phyloP scores from a whole-genome alignment of 2,113 vertebrate species.

The Odontesthes bonariensis region DNA sequence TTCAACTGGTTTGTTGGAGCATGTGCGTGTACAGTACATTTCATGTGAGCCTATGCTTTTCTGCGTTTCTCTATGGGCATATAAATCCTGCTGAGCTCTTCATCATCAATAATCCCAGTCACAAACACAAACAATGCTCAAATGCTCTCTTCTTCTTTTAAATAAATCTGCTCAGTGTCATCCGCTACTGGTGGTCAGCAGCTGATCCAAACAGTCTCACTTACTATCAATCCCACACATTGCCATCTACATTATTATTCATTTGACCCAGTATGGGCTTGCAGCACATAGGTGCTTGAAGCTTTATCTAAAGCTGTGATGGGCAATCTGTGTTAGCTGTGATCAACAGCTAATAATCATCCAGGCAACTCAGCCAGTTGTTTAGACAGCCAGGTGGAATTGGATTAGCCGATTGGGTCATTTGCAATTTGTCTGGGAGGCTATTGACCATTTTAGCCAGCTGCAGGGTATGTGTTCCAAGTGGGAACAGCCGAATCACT shows the following conservation, averaged over 20 bases:
- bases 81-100: slow-evolving; percentile 1
- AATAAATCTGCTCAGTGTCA: slow-evolving; percentile 27
- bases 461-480: slow-evolving; percentile 45
- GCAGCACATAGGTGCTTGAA: slow-evolving; percentile 33
- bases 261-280: slow-evolving; percentile 26
- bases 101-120: slow-evolving; percentile 37
- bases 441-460: slow-evolving; percentile 29
- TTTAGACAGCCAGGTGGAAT: slow-evolving; percentile 57
- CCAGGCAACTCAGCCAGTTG: slow-evolving; percentile 26
- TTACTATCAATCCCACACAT: slow-evolving; percentile 14
- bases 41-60: not conserved
- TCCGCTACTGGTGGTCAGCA: slow-evolving; percentile 21
- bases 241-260: slow-evolving; percentile 36
- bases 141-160: slow-evolving; percentile 32
- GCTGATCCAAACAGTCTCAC: slow-evolving; percentile 31
- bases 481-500: slow-evolving; percentile 32
- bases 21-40: not conserved
- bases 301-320: slow-evolving; percentile 48
- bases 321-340: slow-evolving; percentile 39
- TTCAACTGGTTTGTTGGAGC: not conserved
- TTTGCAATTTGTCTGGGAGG: slow-evolving; percentile 46
- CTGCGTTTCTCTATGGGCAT: slow-evolving; percentile 2
- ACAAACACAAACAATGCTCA: slow-evolving; percentile 43
- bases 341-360: slow-evolving; percentile 66
- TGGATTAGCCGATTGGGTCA: slow-evolving; percentile 56